phyloP scores from a whole-genome alignment of 2,797 vertebrate genomes.

The Tympanoctomys barrerae region DNA sequence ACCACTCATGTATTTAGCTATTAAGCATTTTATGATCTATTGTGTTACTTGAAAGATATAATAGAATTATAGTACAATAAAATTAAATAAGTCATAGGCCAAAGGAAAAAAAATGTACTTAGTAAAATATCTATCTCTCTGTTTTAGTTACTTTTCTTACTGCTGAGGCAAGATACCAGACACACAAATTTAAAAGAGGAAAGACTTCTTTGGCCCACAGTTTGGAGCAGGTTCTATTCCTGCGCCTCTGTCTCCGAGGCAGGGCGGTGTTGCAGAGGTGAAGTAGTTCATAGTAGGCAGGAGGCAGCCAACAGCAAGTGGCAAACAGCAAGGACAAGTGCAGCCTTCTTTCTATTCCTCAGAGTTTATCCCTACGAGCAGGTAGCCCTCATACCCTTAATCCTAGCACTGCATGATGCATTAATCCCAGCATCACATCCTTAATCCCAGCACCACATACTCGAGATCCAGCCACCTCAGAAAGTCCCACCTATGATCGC shows the following conservation, averaged over 20 bases:
- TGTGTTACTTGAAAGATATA: slow-evolving; percentile 6
- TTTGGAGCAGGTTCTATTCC: neutral
- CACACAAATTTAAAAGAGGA: neutral
- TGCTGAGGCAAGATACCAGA: neutral
- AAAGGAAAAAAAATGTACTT: neutral
- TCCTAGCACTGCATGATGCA: neutral
- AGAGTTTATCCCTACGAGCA: neutral
- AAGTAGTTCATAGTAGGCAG: neutral
- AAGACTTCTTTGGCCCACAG: neutral
- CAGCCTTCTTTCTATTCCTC: neutral
- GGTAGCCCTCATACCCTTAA: neutral
- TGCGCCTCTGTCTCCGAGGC: neutral
- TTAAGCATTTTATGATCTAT: slow-evolving; percentile 16
- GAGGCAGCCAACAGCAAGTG: neutral
- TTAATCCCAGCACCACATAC: neutral
- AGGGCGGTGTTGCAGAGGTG: neutral
- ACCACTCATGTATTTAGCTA: neutral
- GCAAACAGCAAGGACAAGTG: neutral
- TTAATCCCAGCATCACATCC: too few species aligned
- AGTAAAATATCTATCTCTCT: neutral
- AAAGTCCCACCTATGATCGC: neutral
- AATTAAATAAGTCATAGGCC: slow-evolving; percentile 55
- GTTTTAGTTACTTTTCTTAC: neutral
- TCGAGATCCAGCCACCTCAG: neutral
- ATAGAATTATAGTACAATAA: slow-evolving; percentile 31